Base-by-base conservation (phyloP, 2,888 invertebrate genomes). In the Spatulosminthurus flaviceps region DNA sequence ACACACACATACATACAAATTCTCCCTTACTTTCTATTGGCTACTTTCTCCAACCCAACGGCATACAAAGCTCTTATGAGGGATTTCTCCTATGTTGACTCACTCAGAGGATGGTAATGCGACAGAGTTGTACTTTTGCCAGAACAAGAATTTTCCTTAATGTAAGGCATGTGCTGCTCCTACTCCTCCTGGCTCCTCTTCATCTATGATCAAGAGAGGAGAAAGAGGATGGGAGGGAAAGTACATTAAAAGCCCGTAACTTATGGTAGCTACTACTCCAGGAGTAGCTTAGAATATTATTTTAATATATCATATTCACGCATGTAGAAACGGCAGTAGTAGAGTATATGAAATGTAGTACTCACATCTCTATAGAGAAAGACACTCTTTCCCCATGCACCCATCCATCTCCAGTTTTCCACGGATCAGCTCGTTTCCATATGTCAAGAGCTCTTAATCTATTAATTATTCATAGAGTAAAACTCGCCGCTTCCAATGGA, bases 381-480 rank as follows among this genome's bases (percentile, higher is more conserved):
- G n/a, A 60, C 21, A 29, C 29, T 75, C 34, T 29, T 75, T 64
- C 42, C 29, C 29, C 61, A 41, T 66, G 66, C 64, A 75, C 64
- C 34, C 67, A 64, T 28, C 41, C 71, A 43, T 34, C 71, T 41
- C n/a, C 29, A 24, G 22, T 74, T 75, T 43, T 26, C 75, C 26
- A 29, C 5, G 34, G 22, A 61, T 64, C 61, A 24, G 21, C 60
- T 64, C 75, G 60, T 75, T 60, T 71, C 71, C 71, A 75, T 79
- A 70, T 78, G 78, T 78, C 79, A 81, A 78, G 77, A 81, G 72
- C 79, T 70, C 51, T 81, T 78, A 77, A 76, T 77, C 80, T 76
- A 81, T 81, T 79, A 81, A 81, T 81, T 81, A 81, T 81, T 81
- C 80, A 81, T 81, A 51, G 70, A 70, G 66, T 41, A 76, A 66